Conservation (phyloP, 30 jellyfish, hydroid and myxozoan species). For the Hydractinia symbiolongicarpus region DNA sequence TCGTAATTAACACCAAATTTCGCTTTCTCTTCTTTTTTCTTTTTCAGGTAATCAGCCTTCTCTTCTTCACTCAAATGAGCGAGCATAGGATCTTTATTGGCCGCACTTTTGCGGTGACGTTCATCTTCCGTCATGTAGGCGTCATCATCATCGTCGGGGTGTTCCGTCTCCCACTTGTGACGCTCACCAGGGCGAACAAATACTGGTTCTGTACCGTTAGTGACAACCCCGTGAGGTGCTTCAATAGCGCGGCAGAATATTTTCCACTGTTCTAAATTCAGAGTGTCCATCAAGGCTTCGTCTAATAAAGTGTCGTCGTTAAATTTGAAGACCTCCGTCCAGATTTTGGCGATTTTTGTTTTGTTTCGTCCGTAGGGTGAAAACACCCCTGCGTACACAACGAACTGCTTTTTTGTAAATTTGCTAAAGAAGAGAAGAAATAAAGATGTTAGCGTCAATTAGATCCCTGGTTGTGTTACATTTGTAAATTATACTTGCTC, state of each 20-base stretch:
- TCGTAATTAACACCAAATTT: constrained; percentile 25
- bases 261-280: constrained; percentile 50
- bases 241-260: constrained; percentile 50
- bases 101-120: neutral
- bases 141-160: constrained; percentile 5
- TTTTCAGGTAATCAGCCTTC: neutral
- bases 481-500: too few relatives aligned
- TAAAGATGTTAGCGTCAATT: neutral
- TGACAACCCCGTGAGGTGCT: constrained; percentile 84
- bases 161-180: neutral
- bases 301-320: constrained; percentile 50
- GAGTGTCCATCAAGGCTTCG: constrained; percentile 27
- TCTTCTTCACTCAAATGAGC: constrained; percentile 1
- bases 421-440: constrained; percentile 7
- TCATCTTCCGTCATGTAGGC: constrained; percentile 3
- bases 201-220: constrained; percentile 61
- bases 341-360: constrained; percentile 31
- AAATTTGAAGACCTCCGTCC: constrained; percentile 20
- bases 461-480: neutral
- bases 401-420: constrained; percentile 50
- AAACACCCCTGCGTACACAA: constrained; percentile 30
- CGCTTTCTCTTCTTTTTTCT: neutral
- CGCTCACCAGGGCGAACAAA: constrained; percentile 68
- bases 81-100: constrained; percentile 9
- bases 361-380: constrained; percentile 52